Evolutionary conservation across 2,113 vertebrate species (phyloP), one percentile per base, ranked within the genome.

Genomic region (Myiozetetes cayanensis): DNA sequence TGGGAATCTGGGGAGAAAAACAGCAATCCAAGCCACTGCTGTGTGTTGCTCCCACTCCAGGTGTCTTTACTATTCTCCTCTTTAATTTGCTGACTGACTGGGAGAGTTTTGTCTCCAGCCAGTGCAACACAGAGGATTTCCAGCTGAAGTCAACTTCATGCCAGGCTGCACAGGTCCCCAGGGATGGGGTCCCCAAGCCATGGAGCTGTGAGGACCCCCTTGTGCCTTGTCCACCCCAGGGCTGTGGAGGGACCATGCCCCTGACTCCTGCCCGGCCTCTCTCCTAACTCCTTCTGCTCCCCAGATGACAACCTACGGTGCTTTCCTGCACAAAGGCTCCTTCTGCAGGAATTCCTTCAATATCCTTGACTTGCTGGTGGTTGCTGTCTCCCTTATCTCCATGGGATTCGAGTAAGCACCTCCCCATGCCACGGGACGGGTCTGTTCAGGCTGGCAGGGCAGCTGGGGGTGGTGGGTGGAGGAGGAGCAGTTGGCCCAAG

Each of bases 261-360:
- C 13, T 1, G 2, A 67, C 20, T 27, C 66, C 41, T 79, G 39
- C 71, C 79, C 14, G 12, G 16, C 44, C 17, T 49, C 46, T 92
- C 43, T 79, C 49, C 30, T 75, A 59, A 90, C 55, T 43, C 25
- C 41, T 85, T 83, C 76, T 94, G 59, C 70, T 82, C 85, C 33
- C 19, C 97, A 99, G 99, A 99, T 99, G 99, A 99, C 99, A 1
- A 97, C 99, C 52, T 99, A 99, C 0, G 99, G 99, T 8, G 99
- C 99, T 19, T 99, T 99, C 96, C 98, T 99, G 96, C 99, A 99
- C 87, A 98, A 98, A 86, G 99, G 99, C 66, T 99, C 99, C 56
- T 99, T 99, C 98, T 99, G 99, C 93, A 98, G 99, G 75, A 99
- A 99, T 97, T 99, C 98, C 76, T 99, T 99, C 98, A 99, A 99